Base-by-base conservation (phyloP, 2,113 vertebrate genomes). In the Gobio gobio region DNA sequence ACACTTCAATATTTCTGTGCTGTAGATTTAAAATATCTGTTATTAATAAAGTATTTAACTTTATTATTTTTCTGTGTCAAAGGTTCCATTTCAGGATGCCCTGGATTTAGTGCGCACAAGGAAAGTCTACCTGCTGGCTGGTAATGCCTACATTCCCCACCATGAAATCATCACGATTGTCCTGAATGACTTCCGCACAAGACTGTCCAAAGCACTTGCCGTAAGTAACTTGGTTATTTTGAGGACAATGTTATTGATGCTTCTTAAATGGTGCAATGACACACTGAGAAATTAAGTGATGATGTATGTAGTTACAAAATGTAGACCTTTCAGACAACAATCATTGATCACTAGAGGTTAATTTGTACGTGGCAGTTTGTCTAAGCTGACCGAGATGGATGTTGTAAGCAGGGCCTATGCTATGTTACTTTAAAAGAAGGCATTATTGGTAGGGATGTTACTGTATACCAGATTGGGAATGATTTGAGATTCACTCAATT, bases 61-160 rank as follows among this genome's bases (percentile, higher is more conserved):
- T 82, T 40, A 10, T 66, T 43, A 8, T 85, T 87, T 63, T n/a
- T 2, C 78, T 83, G 72, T 82, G 36, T 61, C 75, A 54, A 89
- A 98, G 98, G 96, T 99, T 88, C 96, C 96, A 13, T 98, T 99
- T 92, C 95, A 94, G 88, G 98, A 98, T 86, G 97, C 97, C 43
- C 93, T 97, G 86, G 98, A 99, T 93, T 94, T 99, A 0, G 97
- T 99, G 64, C 94, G 96, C 87, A 88, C 91, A 76, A 95, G 98
- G 88, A 98, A 93, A 92, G 97, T 98, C 61, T 99, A 95, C 90
- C 92, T 99, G 79, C 95, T 94, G 89, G 94, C 90, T 0, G 97
- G 97, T 24, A 97, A 95, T 81, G 97, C 95, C 0, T 99, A 94
- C 84, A 96, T 99, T 85, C 98, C 98, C 8, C 95, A 96, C 75